These are phyloP conservation scores for Choristoneura rosaceana DNA, from an alignment of 2,888 invertebrate species.

Conservation along the genomic window DNA sequence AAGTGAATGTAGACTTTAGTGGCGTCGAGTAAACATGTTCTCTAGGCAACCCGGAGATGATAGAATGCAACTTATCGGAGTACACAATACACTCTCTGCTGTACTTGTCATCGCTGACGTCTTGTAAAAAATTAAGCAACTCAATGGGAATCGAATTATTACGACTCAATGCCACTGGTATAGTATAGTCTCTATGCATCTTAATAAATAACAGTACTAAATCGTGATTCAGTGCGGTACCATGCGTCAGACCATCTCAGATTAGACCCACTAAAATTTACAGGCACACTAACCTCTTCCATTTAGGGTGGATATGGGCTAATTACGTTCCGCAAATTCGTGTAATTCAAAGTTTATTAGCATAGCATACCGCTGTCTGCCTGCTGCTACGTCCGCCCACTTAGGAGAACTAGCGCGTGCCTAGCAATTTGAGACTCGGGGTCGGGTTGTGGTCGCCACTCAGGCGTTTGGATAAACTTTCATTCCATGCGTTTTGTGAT, in stretches of 20 bases:
- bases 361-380: constrained; percentile 19
- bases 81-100: too few relatives aligned
- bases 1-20: too few relatives aligned
- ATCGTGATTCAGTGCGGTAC: neutral
- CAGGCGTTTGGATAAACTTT: neutral
- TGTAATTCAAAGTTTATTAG: constrained; percentile 31
- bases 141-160: too few relatives aligned
- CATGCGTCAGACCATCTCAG: neutral
- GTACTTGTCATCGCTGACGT: too few relatives aligned
- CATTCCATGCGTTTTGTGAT: neutral
- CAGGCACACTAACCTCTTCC: neutral
- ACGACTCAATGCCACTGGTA: too few relatives aligned
- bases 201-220: neutral
- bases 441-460: constrained; percentile 46
- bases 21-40: too few relatives aligned
- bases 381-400: constrained; percentile 4
- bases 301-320: constrained; percentile 19
- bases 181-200: neutral
- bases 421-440: constrained; percentile 43
- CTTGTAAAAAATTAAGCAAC: too few relatives aligned
- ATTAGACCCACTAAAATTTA: constrained; percentile 1
- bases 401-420: constrained; percentile 21
- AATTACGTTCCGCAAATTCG: constrained; percentile 23
- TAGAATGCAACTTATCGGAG: too few relatives aligned
- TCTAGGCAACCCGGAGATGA: too few relatives aligned